phyloP scores from a whole-genome alignment of 2,797 vertebrate genomes.

The Tympanoctomys barrerae region DNA sequence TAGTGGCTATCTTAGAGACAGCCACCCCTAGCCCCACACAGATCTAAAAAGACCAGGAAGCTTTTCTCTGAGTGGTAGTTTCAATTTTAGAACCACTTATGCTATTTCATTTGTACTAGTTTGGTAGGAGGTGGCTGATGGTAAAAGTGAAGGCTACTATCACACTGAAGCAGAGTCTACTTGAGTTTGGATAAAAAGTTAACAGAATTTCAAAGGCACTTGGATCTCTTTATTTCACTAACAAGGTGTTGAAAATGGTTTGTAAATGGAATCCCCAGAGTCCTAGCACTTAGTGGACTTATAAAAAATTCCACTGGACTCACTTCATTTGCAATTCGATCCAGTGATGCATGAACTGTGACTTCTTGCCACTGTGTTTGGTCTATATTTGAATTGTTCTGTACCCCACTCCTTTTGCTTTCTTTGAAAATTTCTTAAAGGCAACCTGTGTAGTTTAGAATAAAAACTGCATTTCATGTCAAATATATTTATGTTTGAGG shows the following conservation, averaged over 20 bases:
- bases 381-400: constrained; percentile 4
- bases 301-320: background rate
- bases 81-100: background rate
- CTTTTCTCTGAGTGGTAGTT: background rate
- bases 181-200: background rate
- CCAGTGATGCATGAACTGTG: background rate
- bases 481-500: background rate
- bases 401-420: background rate
- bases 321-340: background rate
- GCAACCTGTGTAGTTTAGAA: background rate
- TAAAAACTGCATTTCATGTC: background rate
- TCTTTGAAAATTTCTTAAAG: constrained; percentile 32
- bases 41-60: background rate
- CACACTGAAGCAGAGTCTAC: background rate
- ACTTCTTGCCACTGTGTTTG: background rate
- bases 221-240: background rate
- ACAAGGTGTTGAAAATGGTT: background rate
- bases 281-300: background rate
- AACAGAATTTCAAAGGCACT: constrained; percentile 15
- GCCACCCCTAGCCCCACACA: background rate
- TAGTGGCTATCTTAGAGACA: background rate
- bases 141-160: background rate
- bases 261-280: background rate
- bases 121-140: background rate
- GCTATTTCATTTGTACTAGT: background rate